Conservation (phyloP, 2,888 invertebrate species). For the Rhogogaster chlorosoma region DNA sequence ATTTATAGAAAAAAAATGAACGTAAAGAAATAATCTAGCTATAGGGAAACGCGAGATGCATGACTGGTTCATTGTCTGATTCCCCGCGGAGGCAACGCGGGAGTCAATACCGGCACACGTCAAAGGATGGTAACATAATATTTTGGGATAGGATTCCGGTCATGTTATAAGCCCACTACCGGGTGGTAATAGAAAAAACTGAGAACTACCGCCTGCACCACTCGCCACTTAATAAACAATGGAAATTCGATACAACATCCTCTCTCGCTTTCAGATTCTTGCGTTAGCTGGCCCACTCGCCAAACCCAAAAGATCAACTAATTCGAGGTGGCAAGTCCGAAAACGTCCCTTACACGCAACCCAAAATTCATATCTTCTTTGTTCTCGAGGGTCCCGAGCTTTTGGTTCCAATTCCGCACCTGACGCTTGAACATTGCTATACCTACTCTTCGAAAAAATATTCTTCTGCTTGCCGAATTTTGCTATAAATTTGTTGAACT, state of each 20-base stretch:
- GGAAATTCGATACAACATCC: slow-evolving; percentile 20
- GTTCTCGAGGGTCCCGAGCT: background rate
- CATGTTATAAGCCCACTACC: slow-evolving; percentile 59
- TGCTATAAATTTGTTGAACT: background rate
- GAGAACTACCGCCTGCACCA: slow-evolving; percentile 31
- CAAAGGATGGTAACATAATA: slow-evolving; percentile 73
- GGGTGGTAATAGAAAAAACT: slow-evolving; percentile 58
- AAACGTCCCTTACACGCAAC: slow-evolving; percentile 21
- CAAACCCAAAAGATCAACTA: slow-evolving; percentile 6
- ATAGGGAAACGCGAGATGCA: background rate
- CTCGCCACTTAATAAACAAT: slow-evolving; percentile 24
- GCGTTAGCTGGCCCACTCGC: background rate
- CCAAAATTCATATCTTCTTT: slow-evolving; percentile 20
- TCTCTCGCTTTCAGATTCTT: background rate
- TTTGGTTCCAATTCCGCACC: slow-evolving; percentile 4
- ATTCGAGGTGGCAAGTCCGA: slow-evolving; percentile 42
- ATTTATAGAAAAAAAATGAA: background rate
- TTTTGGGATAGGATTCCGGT: slow-evolving; percentile 67
- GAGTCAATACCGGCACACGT: slow-evolving; percentile 57
- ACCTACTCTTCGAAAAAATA: too few species aligned
- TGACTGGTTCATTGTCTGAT: slow-evolving; percentile 13
- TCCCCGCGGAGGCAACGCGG: slow-evolving; percentile 49
- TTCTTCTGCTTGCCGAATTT: too few species aligned
- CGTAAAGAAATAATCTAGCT: background rate
- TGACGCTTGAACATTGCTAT: background rate